Base-by-base conservation (phyloP, 2,113 vertebrate genomes). In the Neolamprologus toae region DNA sequence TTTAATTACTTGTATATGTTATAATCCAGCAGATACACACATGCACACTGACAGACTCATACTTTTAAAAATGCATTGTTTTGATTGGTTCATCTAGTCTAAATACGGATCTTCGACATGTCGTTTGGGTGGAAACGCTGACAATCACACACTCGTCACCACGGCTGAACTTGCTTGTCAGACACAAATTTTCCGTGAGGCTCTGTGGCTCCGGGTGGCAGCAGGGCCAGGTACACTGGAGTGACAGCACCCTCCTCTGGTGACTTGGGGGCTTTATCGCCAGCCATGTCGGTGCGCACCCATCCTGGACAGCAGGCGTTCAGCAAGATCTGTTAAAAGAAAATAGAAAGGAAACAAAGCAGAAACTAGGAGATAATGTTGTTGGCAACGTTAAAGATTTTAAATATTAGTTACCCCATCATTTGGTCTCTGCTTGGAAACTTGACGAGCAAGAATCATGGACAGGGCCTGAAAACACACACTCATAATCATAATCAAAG, bases 251-350 rank as follows among this genome's bases (percentile, higher is more conserved):
- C 99, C 93, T 99, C 98, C 0, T 99, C 98, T 33, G 97, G 97
- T 0, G 97, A 97, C 59, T 98, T 98, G 23, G 96, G 3, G 45
- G 98, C 73, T 8, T 78, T 33, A 11, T 31, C 98, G 2, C 92
- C 93, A 0, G 96, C 97, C 98, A 99, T 97, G 90, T 98, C 97
- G 0, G 98, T 99, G 92, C 97, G 97, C n/a, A 99, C 98, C 98
- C 98, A 99, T 2, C 98, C 98, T 0, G 98, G 99, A 63, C 98
- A 99, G 93, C 98, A 99, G 90, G 98, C 97, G 0, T 99, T 99
- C 86, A 98, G 94, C 5, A 99, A 95, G 89, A 99, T 97, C 93
- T 96, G 81, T 35, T 47, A 26, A 23, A 33, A 13, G 9, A 55
- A 51, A 78, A 78, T 11, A 14, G 26, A 76, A 5, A 57, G 4